phyloP scores from a whole-genome alignment of 2,113 vertebrate genomes.

The Tyrannus savana region DNA sequence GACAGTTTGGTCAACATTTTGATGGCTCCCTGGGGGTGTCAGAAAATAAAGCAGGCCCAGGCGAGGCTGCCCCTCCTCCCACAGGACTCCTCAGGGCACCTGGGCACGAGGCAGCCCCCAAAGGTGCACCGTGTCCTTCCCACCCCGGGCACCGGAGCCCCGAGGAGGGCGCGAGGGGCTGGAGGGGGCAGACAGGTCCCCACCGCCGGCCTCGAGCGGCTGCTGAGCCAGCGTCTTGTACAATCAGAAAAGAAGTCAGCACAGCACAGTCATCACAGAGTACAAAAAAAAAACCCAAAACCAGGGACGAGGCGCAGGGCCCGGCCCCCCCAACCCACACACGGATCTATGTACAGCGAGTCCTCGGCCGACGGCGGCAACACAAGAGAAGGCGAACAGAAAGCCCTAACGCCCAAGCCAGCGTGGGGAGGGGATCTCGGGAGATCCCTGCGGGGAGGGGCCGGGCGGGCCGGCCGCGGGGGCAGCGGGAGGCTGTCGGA shows the following conservation, averaged over 20 bases:
- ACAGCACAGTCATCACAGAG: conserved; percentile 70
- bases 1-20: neutral
- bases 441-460: neutral
- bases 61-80: neutral
- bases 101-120: neutral
- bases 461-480: neutral
- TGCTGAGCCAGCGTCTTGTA: conserved; percentile 46
- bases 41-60: neutral
- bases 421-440: neutral
- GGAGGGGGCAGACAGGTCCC: neutral
- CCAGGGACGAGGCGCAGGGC: neutral
- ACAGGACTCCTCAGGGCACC: neutral
- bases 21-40: neutral
- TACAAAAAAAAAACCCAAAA: conserved; percentile 42
- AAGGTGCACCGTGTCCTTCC: neutral
- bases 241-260: conserved; percentile 70
- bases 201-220: neutral
- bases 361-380: conserved; percentile 1
- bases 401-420: conserved; percentile 36
- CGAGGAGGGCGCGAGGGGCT: neutral
- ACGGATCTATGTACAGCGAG: conserved; percentile 65
- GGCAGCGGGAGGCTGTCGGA: neutral
- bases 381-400: conserved; percentile 3
- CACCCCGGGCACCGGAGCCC: neutral
- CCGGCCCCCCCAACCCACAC: conserved; percentile 22